Base-by-base conservation (phyloP, 2,113 vertebrate species). In the Montifringilla adamsi region DNA sequence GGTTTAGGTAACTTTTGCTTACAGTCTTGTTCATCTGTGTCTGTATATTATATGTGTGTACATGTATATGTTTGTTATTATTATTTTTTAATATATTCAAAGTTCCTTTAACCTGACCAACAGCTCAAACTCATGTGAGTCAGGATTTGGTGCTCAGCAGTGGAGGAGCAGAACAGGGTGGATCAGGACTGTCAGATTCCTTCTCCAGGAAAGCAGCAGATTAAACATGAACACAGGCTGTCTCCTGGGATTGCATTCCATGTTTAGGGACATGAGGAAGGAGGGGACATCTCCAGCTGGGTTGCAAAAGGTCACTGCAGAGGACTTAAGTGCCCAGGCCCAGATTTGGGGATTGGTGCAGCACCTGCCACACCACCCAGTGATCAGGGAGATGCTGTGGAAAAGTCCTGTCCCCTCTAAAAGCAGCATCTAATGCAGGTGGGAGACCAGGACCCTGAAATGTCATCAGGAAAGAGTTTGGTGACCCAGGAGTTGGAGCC, bases 341-440 rank as follows among this genome's bases (percentile, higher is more conserved):
- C 7, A 4, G 2, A 50, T 73, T 0, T 35, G 12, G 44, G 41
- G 49, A 60, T 47, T 20, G 28, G 11, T 20, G 23, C 9, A 41
- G n/a, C 15, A 41, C 22, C 43, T 67, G 31, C n/a, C 50, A 24
- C 11, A 22, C 3, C 9, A 12, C 44, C 46, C 2, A 7, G 39
- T 19, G 35, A 31, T 21, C 9, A 27, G 4, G 5, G 30, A 12
- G 35, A 20, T 86, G 15, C 33, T 72, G 47, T 43, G 30, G 21
- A 17, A 53, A 33, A 50, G 10, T 50, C 39, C n/a, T 69, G 31
- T 3, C 3, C 4, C 1, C 4, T 49, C 62, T 59, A 46, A 80
- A 75, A 79, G 15, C 75, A 67, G 10, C 27, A 62, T 33, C 13
- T 52, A 33, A 49, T 20, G 12, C 37, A 79, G 27, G 24, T 35